Evolutionary conservation across 2,797 vertebrate species (phyloP).

Genomic region (Xenopus petersii): DNA sequence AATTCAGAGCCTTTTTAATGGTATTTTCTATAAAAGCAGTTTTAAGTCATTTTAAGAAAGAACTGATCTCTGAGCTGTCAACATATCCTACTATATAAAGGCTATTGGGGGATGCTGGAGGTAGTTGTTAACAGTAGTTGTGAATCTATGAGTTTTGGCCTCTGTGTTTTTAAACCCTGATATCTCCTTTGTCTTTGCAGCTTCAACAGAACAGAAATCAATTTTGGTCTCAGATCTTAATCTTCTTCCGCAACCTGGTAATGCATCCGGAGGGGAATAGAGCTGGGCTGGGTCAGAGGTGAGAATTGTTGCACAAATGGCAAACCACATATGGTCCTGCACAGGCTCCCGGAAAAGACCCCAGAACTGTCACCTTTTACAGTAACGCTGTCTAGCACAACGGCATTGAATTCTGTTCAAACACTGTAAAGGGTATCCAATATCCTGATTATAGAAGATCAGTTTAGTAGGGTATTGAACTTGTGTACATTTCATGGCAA

Average conservation of each 20-base stretch:
- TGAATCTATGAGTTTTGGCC: neutral
- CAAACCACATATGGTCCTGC: slow-evolving; percentile 60
- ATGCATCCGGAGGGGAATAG: slow-evolving; percentile 66
- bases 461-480: slow-evolving; percentile 25
- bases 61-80: too few relatives aligned
- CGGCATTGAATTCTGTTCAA: slow-evolving; percentile 67
- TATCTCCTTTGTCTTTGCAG: slow-evolving; percentile 48
- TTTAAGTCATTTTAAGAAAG: too few relatives aligned
- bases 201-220: slow-evolving; percentile 74
- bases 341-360: slow-evolving; percentile 55
- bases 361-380: slow-evolving; percentile 51
- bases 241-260: slow-evolving; percentile 72
- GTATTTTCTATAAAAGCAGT: too few relatives aligned
- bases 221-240: slow-evolving; percentile 71
- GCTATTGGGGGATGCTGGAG: too few relatives aligned
- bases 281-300: slow-evolving; percentile 67
- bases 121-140: too few relatives aligned
- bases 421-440: slow-evolving; percentile 65
- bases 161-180: neutral
- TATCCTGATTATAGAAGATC: neutral
- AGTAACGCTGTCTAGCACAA: slow-evolving; percentile 36
- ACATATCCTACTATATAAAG: too few relatives aligned
- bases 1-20: too few relatives aligned
- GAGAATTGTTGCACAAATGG: slow-evolving; percentile 55
- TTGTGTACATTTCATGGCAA: neutral